Percentiles rank a stretch among this genome's conserved stretches.
These are phyloP conservation scores for Nymphalis io DNA, from an alignment of 1,140 invertebrate species.

Conservation along the genomic window DNA sequence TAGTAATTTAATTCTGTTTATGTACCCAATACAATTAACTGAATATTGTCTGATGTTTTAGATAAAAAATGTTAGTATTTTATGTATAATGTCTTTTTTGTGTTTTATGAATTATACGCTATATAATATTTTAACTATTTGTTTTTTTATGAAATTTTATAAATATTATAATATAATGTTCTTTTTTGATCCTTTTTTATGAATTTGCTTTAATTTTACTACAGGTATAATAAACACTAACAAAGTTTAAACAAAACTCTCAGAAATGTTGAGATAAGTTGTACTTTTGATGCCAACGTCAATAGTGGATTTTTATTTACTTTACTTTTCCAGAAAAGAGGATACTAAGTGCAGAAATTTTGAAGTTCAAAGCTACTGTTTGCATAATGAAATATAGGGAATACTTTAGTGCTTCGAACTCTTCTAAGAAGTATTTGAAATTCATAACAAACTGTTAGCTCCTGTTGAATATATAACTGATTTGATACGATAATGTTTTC, in stretches of 20 bases:
- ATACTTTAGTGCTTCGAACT: not conserved
- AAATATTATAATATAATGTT: too few species aligned
- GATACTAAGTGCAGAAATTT: slow-evolving; percentile 15
- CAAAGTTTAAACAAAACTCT: not conserved
- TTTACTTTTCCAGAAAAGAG: slow-evolving; percentile 14
- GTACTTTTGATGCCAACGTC: slow-evolving; percentile 7
- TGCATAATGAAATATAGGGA: slow-evolving; percentile 2
- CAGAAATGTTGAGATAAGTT: slow-evolving; percentile 12
- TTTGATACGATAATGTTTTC: too few species aligned
- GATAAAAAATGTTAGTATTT: too few species aligned
- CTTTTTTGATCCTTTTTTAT: too few species aligned
- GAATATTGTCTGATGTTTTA: too few species aligned
- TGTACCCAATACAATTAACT: too few species aligned
- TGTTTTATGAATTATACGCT: too few species aligned
- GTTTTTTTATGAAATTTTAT: too few species aligned
- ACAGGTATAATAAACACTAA: not conserved
- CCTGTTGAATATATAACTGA: not conserved
- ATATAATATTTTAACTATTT: too few species aligned
- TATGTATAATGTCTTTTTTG: too few species aligned
- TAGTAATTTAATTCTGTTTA: too few species aligned
- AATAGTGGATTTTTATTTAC: not conserved
- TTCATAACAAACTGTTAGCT: not conserved
- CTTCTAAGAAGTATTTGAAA: slow-evolving; percentile 10
- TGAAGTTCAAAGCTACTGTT: slow-evolving; percentile 21
- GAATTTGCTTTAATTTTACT: too few species aligned